Percentiles rank a stretch among this genome's conserved stretches.
Evolutionary conservation across 2,113 vertebrate genomes (phyloP).

Genomic region (Eupsittula cactorum): DNA sequence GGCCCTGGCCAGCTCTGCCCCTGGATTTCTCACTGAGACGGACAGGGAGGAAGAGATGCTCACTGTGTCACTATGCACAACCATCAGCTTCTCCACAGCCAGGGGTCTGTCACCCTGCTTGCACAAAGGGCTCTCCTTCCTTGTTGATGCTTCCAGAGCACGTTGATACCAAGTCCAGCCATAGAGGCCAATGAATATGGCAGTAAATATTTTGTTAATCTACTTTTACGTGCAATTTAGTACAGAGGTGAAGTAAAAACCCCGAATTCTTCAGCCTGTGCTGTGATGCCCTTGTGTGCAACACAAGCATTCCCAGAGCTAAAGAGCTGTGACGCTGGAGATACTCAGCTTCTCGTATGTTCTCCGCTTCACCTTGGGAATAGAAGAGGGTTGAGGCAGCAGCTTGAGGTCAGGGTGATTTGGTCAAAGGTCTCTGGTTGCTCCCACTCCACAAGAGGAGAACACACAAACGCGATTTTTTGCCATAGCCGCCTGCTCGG

Average conservation of each 20-base stretch:
- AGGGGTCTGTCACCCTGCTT: background rate
- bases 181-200: background rate
- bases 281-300: background rate
- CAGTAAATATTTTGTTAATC: background rate
- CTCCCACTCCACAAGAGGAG: background rate
- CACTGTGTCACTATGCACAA: background rate
- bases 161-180: background rate
- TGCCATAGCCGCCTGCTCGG: background rate
- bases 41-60: background rate
- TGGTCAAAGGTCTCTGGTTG: slow-evolving; percentile 31
- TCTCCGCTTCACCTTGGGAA: slow-evolving; percentile 10
- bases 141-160: background rate
- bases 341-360: background rate
- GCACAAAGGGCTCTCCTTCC: background rate
- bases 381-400: background rate
- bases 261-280: background rate
- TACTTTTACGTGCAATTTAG: background rate
- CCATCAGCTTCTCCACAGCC: background rate
- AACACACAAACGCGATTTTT: slow-evolving; percentile 5
- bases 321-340: accelerated
- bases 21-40: too few relatives aligned
- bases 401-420: slow-evolving; percentile 16
- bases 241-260: background rate
- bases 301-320: accelerated
- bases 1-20: too few relatives aligned